Conservation (phyloP, 1,140 invertebrate species). For the Delia radicum region DNA sequence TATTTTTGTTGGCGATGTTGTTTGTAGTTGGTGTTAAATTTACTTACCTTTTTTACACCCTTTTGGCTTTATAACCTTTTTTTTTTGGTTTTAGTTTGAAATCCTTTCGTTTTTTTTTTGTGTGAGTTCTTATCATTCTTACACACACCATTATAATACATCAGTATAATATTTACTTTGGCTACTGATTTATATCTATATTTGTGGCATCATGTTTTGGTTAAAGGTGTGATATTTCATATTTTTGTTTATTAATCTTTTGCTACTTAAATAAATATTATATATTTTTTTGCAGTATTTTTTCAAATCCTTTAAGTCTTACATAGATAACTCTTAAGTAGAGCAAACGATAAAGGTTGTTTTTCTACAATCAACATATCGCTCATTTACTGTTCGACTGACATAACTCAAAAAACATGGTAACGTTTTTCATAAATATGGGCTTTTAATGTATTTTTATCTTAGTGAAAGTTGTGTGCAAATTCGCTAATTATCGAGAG, state of each 20-base stretch:
- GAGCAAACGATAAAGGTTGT: not conserved
- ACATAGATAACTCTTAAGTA: not conserved
- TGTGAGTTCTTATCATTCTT: too few species aligned
- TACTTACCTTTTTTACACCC: not conserved
- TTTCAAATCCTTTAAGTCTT: not conserved
- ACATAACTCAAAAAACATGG: too few species aligned
- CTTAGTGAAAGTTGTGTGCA: too few species aligned
- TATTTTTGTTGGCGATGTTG: not conserved
- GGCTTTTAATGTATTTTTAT: too few species aligned
- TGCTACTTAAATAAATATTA: conserved; percentile 6
- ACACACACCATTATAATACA: not conserved
- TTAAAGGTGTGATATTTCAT: conserved; percentile 23
- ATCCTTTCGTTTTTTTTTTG: not conserved
- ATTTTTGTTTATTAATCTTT: conserved; percentile 17
- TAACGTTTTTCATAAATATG: too few species aligned
- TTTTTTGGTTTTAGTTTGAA: not conserved
- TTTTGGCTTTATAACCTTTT: not conserved
- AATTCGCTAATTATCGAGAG: too few species aligned
- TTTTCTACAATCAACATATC: too few species aligned
- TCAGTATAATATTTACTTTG: not conserved
- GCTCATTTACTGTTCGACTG: too few species aligned
- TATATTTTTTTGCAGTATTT: not conserved
- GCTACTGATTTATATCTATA: not conserved
- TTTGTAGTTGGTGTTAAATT: too few species aligned
- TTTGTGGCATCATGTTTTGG: conserved; percentile 10